Evolutionary conservation across 1,140 invertebrate genomes (phyloP), one percentile per base, ranked within the genome.

Genomic region (Uloborus diversus): DNA sequence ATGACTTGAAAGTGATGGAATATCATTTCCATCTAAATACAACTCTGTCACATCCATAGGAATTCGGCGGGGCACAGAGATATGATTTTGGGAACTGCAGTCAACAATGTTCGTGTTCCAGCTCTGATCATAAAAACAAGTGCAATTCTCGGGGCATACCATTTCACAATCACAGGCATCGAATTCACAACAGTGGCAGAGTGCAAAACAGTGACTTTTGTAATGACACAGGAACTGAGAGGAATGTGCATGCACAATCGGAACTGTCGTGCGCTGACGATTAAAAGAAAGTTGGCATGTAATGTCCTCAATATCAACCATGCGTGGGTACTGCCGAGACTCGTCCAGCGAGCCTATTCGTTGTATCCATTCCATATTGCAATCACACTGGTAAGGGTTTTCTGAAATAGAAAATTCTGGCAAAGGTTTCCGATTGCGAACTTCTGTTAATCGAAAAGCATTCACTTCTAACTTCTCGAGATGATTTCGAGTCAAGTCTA

Each of bases 161-260:
- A 96, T 96, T 87, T 96, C 94, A 87, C 95, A 97, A 86, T 96
- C 95, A 87, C 95, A 97, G 59, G 94, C 94, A 85, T 96, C 94
- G 85, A 95, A 96, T 83, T 96, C 95, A 85, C 95, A 97, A 87
- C 95, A 97, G 83, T 95, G 94, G 85, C 95, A 97, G 49, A 96
- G 87, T 25, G 95, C 92, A 87, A 96, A 96, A 88, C 95, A 97
- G 86, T 97, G 95, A 35, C 93, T 94, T 83, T 94, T 93, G 87
- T 97, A 97, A 68, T 91, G 91, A 86, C 95, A 97, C 82, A 97
- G 89, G 87, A 96, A 97, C 84, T 96, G 92, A 83, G 93, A 91
- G 1, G 92, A 89, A 81, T 91, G 90, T 85, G 90, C 94, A 49
- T 95, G 92, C 90, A 92, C 20, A 64, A 84, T 28, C 11, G 80